Base-by-base conservation (phyloP, 92 coral and sea anemone genomes). In the Isaurus tuberculatus region DNA sequence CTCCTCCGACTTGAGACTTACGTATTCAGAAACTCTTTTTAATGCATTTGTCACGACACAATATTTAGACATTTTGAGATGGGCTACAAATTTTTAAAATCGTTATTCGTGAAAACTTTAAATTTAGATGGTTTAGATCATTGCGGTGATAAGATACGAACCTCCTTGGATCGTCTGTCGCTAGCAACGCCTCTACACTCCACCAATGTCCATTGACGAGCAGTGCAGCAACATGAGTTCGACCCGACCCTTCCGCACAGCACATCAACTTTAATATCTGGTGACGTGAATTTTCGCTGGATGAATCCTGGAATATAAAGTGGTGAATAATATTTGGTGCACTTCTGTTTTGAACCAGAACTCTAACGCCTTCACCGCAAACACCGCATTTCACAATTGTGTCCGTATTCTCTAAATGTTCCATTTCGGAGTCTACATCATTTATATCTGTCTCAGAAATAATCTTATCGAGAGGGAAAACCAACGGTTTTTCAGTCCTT, bases 101-200 rank as follows among this genome's bases (percentile, higher is more conserved):
- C n/a, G n/a, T n/a, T n/a, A n/a, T n/a, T n/a, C n/a, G n/a, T n/a
- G n/a, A n/a, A n/a, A n/a, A n/a, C n/a, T 40, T 40, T 7, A 40
- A 40, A 40, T 40, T 40, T 40, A 40, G 46, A 9, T 40, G 46
- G 46, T 40, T 40, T 4, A 40, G n/a, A 53, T 5, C 23, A 19
- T 55, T 8, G 9, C 23, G 23, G 23, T 17, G 22, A 19, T 26
- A 55, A 3, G 23, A n/a, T 5, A 55, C 23, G 7, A 53, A 88
- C 91, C 91, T 83, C 75, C 42, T 36, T 48, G 13, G 33, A 10
- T 78, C 77, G 60, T 77, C 11, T 15, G 91, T 78, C 0, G 73
- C 74, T 25, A 88, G 42, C 44, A 88, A 42, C 19, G 72, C 88
- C 15, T 88, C 88, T 2, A 77, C 84, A 15, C 36, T 57, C 91